A percentile compares a stretch with the other conserved stretches of the same genome.
phyloP scores from a whole-genome alignment of 2,113 vertebrate species.

The Rhadina sibilatrix region DNA sequence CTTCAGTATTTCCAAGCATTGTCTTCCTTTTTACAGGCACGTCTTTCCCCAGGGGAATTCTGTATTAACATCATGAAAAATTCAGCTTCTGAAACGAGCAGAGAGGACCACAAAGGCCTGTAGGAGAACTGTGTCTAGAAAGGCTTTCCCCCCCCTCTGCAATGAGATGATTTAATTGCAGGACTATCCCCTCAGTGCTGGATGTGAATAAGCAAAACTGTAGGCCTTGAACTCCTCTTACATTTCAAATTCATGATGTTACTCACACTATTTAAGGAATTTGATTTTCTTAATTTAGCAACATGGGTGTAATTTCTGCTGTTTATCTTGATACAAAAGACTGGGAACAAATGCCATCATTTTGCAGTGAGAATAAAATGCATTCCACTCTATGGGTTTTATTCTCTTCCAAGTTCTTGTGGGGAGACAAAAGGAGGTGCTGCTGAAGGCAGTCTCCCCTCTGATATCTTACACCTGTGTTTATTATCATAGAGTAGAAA shows the following conservation, averaged over 20 bases:
- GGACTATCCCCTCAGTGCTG: background rate
- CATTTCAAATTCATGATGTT: background rate
- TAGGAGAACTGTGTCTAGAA: background rate
- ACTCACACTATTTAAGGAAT: background rate
- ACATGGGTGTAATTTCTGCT: background rate
- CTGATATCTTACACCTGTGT: no score
- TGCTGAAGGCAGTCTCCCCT: no score
- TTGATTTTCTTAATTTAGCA: background rate
- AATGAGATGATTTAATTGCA: background rate
- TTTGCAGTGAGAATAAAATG: background rate
- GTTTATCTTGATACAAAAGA: fast-evolving
- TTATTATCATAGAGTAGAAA: no score
- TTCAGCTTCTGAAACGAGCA: background rate
- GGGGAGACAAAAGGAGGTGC: no score
- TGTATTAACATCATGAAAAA: background rate
- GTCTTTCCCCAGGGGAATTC: background rate
- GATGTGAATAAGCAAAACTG: background rate
- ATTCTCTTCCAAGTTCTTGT: background rate
- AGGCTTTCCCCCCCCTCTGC: background rate
- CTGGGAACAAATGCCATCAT: background rate
- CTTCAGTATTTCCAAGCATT: background rate
- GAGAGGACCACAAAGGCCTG: background rate
- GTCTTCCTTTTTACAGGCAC: background rate
- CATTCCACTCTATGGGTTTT: background rate
- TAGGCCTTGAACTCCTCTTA: background rate